Evolutionary conservation across 2,113 vertebrate species (phyloP), one percentile per base, ranked within the genome.

Genomic region (Eurypyga helias): DNA sequence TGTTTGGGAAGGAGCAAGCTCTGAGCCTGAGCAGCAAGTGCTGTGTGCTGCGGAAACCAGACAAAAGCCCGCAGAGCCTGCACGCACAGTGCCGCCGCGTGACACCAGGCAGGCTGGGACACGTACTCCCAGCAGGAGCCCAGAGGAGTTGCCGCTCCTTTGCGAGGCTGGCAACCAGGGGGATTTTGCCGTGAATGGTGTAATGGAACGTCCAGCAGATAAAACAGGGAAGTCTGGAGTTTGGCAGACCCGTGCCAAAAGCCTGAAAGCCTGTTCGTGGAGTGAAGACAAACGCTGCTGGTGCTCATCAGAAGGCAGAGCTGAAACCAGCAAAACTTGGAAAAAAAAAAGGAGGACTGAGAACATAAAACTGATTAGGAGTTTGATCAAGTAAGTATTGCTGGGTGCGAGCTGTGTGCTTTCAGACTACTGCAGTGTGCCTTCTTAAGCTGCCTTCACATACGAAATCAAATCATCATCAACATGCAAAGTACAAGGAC

Each of bases 221-320:
- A 69, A 55, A 89, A 73, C 4, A 52, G 18, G 31, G 6, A 86
- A 83, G 76, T 19, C 31, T 90, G 86, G 54, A 95, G 86, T 17
- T 77, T 33, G 87, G 83, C 66, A 86, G 45, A 33, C 13, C 45
- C 3, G 2, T 3, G 33, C 89, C 87, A 92, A 71, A 89, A 82
- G 80, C 72, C 83, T 66, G 77, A 81, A 78, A 92, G 91, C 80
- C 55, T 92, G 80, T 10, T 91, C 60, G 60, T 71, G 83, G 31
- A 95, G 89, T 43, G 81, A 86, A 75, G 61, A 92, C 58, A 89
- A 78, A 66, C 3, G 3, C 1, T 71, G 77, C 81, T 82, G 87
- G 69, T 0, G 0, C 55, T 54, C 14, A 1, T 83, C 60, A 95
- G 64, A 90, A 95, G 64, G 55, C 43, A 92, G 83, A 87, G 76